Conservation (phyloP, 2,888 invertebrate genomes). For the Drosophila mettleri region DNA sequence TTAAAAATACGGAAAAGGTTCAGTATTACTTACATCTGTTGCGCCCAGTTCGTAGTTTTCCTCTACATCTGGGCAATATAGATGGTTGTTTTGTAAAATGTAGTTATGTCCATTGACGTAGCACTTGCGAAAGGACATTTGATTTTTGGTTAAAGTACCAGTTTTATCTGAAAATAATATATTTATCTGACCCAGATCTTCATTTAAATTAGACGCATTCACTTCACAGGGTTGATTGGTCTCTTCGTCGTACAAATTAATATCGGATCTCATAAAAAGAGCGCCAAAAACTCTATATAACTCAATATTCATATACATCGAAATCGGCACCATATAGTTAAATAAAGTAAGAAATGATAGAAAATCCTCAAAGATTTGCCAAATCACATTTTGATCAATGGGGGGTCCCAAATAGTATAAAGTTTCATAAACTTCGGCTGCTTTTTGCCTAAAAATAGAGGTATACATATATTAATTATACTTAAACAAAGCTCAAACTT, state of each 20-base stretch:
- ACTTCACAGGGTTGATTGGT: constrained; percentile 89
- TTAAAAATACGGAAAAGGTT: not conserved
- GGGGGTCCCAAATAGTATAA: constrained; percentile 83
- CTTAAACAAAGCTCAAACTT: not conserved
- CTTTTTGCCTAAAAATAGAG: constrained; percentile 72
- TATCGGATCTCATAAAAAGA: constrained; percentile 92
- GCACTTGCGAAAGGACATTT: constrained; percentile 92
- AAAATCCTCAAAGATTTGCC: constrained; percentile 86
- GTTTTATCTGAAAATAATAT: constrained; percentile 94
- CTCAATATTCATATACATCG: constrained; percentile 94
- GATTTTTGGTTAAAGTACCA: constrained; percentile 93
- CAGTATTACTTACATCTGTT: constrained; percentile 74
- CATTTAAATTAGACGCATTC: constrained; percentile 94
- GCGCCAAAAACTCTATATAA: constrained; percentile 88
- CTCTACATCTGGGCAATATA: constrained; percentile 34
- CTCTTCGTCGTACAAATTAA: constrained; percentile 88
- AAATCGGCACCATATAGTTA: constrained; percentile 95
- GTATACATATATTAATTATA: not conserved
- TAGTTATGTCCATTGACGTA: constrained; percentile 88
- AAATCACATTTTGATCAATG: constrained; percentile 68
- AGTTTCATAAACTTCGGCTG: constrained; percentile 72
- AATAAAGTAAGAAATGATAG: constrained; percentile 91
- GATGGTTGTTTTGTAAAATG: constrained; percentile 83
- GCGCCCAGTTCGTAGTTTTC: constrained; percentile 66
- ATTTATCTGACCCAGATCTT: constrained; percentile 93